Base-by-base conservation (phyloP, 1,140 invertebrate genomes). In the Andricus grossulariae region DNA sequence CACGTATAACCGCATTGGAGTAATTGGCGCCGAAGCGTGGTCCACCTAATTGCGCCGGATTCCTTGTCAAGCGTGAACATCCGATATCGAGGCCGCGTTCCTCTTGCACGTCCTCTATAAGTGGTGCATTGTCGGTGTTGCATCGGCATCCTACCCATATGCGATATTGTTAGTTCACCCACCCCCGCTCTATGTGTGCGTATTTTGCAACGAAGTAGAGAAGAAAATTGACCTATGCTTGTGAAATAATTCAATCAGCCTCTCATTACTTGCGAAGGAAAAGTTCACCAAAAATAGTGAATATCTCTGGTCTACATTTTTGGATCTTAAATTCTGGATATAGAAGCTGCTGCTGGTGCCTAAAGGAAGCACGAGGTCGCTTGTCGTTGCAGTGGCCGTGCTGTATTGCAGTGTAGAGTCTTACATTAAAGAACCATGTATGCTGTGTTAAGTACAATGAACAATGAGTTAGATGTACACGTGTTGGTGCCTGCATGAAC, bases 31-130 rank as follows among this genome's bases (percentile, higher is more conserved):
- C 76, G 77, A 83, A 80, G 77, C 78, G 66, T 79, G 25, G 73
- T 75, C 76, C 77, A 70, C 80, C 85, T 88, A 88, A 88, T 88
- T 88, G 85, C 83, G 52, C 73, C 74, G 79, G 80, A 86, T 86
- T 86, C 84, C 85, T 86, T 83, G 84, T 86, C 84, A 80, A 86
- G 80, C 81, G 81, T 81, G 80, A 83, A 83, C 78, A 73, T 80
- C 76, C 83, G 82, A 83, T 87, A 85, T 84, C 83, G 77, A 72
- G 73, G 81, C 71, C 78, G 72, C 51, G 72, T 66, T 52, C 74
- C 51, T 79, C 39, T 45, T 45, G 39, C 39, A 45, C 39, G 39
- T 45, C 8, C 39, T 45, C 39, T 45, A 45, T 72, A 73, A 75
- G 73, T 50, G 60, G 57, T 66, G 60, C 52, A 32, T 66, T 66